Evolutionary conservation across 2,888 invertebrate species (phyloP), one percentile per base, ranked within the genome.

Genomic region (Lutraria lutraria): DNA sequence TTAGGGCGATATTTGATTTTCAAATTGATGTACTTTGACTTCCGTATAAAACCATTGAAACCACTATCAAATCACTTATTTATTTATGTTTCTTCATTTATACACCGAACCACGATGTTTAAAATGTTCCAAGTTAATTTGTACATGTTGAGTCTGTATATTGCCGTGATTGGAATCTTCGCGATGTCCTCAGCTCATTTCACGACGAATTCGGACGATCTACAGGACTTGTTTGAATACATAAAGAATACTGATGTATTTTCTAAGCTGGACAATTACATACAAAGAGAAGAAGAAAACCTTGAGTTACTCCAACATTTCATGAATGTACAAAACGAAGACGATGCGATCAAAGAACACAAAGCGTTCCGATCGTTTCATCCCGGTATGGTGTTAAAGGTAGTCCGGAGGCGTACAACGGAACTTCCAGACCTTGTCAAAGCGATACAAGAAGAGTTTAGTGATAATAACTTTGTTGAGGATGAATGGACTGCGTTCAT

Each of bases 121-220:
- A 76, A 31, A 13, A 76, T 76, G 76, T 34, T 34, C 16, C 19
- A 16, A 31, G 13, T 15, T 6, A 4, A 31, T 34, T 19, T 76
- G 29, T 34, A 13, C 13, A 25, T 31, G 29, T 34, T 76, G 31
- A 31, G 76, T 31, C 34, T 76, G 16, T 76, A 76, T 25, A 19
- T 76, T 19, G 29, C 25, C 31, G 29, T 34, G 4, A 34, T 31
- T 31, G 25, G 25, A 8, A 68, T 25, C 25, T 31, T 76, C 31
- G 19, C 15, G 16, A 4, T 25, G 16, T 76, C 76, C 2, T 13
- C 76, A 15, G 76, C 76, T 31, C 76, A 76, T 76, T 34, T 76
- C 34, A 76, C 76, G 34, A 76, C 76, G 16, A 76, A 76, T 34
- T 76, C 76, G 6, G 31, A 34, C 76, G 76, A 76, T 34, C 19